Base-by-base conservation (phyloP, 2,888 invertebrate species). In the Conomelus anceps region DNA sequence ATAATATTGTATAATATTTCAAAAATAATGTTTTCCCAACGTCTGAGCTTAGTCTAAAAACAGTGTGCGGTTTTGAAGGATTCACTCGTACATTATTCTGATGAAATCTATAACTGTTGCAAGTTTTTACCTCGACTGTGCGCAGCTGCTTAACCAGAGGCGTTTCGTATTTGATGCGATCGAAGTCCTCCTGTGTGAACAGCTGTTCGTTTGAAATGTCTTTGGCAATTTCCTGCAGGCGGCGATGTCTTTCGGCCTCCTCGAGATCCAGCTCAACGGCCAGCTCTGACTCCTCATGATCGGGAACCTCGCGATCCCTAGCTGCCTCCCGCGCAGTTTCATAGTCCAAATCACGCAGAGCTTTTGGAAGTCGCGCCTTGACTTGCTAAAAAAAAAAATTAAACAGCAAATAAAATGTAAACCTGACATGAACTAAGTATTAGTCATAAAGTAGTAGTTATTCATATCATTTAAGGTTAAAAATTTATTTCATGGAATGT, bases 101-200 rank as follows among this genome's bases (percentile, higher is more conserved):
- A n/a, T n/a, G n/a, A n/a, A n/a, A n/a, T n/a, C n/a, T n/a, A n/a
- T n/a, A n/a, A n/a, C n/a, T n/a, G n/a, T n/a, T n/a, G n/a, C n/a
- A n/a, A 84, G 13, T 84, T 9, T 17, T 3, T 86, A 90, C 90
- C 90, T 90, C 90, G 6, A 89, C 63, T 22, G 88, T 84, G 63
- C 90, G 86, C 89, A 90, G 29, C 89, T 90, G 88, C 41, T 90
- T 90, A 4, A 90, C 90, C 85, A 89, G 63, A 26, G 89, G 88
- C 13, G 87, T 87, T 63, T 90, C 89, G 85, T 90, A 90, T 85
- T 90, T 90, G 7, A 88, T 84, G 23, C 88, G 89, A 29, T 90
- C 90, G 86, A 86, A 95, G 90, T 95, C 95, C 89, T 95, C 95
- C 29, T 94, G 94, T 0, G 94, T 93, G 91, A 95, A 94, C 92